These are phyloP conservation scores for Parnassius apollo DNA, from an alignment of 2,888 invertebrate species.

Conservation along the genomic window DNA sequence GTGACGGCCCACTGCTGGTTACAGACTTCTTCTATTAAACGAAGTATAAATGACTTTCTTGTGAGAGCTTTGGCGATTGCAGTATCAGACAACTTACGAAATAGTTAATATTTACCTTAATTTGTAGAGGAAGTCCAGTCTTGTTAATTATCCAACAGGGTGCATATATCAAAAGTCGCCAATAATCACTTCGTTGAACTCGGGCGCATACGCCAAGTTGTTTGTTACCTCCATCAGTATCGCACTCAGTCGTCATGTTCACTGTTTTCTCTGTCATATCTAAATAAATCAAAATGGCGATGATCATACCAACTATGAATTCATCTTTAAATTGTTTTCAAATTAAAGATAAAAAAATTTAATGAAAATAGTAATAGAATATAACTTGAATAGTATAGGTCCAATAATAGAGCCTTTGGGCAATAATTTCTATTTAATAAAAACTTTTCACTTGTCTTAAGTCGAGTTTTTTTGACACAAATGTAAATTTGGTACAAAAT, in stretches of 20 bases:
- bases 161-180: conserved; percentile 86
- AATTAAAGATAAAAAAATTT: too few species aligned
- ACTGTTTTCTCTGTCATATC: conserved; percentile 84
- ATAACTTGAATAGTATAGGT: background rate
- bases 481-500: too few species aligned
- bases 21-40: too few species aligned
- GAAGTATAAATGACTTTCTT: background rate
- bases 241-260: conserved; percentile 84
- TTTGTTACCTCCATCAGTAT: conserved; percentile 83
- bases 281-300: conserved; percentile 33
- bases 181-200: conserved; percentile 82
- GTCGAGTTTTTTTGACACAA: too few species aligned
- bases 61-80: too few species aligned
- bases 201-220: conserved; percentile 85
- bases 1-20: too few species aligned
- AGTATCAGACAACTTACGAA: too few species aligned
- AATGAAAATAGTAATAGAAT: too few species aligned
- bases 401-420: background rate
- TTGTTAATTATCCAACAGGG: conserved; percentile 96
- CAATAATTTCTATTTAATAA: background rate
- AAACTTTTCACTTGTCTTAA: too few species aligned
- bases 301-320: too few species aligned
- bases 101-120: conserved; percentile 79
- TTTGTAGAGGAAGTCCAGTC: conserved; percentile 89
- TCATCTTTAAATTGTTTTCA: too few species aligned